Conservation (phyloP, 2,888 invertebrate species). For the Lissocephala sabroskyi region DNA sequence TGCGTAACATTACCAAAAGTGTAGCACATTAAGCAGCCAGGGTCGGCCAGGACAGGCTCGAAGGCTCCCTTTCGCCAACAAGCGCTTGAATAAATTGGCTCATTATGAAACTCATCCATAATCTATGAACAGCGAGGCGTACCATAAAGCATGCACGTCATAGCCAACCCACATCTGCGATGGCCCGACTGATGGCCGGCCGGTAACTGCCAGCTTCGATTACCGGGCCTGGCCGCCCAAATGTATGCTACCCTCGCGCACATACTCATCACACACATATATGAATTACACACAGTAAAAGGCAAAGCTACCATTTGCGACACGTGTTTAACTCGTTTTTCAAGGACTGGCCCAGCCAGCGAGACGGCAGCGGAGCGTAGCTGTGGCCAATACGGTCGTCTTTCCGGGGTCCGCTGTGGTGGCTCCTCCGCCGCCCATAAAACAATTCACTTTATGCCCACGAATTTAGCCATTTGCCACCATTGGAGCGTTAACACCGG, state of each 20-base stretch:
- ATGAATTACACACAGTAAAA: conserved; percentile 13
- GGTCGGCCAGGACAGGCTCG: conserved; percentile 11
- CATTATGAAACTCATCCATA: conserved; percentile 65
- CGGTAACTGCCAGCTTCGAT: conserved; percentile 37
- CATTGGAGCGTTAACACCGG: conserved; percentile 45
- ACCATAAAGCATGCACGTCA: conserved; percentile 47
- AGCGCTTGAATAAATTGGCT: conserved; percentile 65
- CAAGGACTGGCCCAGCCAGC: conserved; percentile 32
- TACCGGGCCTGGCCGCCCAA: conserved; percentile 25
- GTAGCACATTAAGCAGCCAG: conserved; percentile 21
- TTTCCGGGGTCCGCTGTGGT: not conserved
- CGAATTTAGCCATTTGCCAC: conserved; percentile 60
- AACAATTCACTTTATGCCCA: conserved; percentile 62
- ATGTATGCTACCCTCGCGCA: conserved; percentile 31
- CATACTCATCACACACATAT: conserved; percentile 4
- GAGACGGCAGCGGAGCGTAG: not conserved
- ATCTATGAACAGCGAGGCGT: conserved; percentile 54
- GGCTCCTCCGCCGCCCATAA: conserved; percentile 29
- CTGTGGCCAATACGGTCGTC: too few species aligned
- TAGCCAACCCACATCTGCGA: conserved; percentile 23
- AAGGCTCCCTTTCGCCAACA: conserved; percentile 19
- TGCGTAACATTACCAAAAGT: conserved; percentile 24
- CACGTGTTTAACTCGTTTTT: conserved; percentile 66
- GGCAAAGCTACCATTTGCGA: conserved; percentile 47
- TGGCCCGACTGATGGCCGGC: too few species aligned